Percentiles rank a stretch among this genome's conserved stretches.
These are phyloP conservation scores for Hippocampus kuda DNA, from an alignment of 2,797 vertebrate genomes.

Conservation along the genomic window DNA sequence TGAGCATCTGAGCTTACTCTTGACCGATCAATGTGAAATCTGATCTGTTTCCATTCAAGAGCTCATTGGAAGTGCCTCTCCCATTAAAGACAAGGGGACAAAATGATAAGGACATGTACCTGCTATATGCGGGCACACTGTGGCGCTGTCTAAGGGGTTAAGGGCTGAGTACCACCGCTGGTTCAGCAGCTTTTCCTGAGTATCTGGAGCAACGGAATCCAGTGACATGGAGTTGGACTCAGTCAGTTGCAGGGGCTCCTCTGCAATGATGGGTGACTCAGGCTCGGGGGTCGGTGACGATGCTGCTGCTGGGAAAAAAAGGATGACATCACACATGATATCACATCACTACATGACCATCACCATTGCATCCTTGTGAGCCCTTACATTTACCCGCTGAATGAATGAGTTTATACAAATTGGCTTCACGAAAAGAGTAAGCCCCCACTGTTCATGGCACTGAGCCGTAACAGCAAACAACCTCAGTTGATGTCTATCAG, in stretches of 20 bases:
- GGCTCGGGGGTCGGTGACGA: constrained; percentile 37
- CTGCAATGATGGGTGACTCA: constrained; percentile 48
- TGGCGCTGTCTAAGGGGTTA: constrained; percentile 50
- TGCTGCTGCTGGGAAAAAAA: constrained; percentile 47
- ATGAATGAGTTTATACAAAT: not conserved
- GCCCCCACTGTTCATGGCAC: not conserved
- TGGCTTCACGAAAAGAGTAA: not conserved
- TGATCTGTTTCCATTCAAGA: constrained; percentile 39
- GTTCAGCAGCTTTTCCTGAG: constrained; percentile 71
- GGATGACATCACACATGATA: constrained; percentile 36
- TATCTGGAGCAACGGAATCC: constrained; percentile 44
- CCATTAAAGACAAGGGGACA: not conserved
- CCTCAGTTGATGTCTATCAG: too few species aligned
- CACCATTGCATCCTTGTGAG: not conserved
- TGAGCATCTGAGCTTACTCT: constrained; percentile 18
- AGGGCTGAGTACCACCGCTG: constrained; percentile 63
- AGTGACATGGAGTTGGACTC: constrained; percentile 28
- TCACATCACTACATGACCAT: constrained; percentile 1
- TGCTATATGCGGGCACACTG: constrained; percentile 51
- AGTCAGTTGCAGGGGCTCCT: constrained; percentile 50
- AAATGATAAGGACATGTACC: constrained; percentile 40
- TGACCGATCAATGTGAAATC: constrained; percentile 28
- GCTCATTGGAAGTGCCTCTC: not conserved
- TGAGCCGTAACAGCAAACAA: too few species aligned
- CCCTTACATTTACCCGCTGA: not conserved